Evolutionary conservation across 2,888 invertebrate species (phyloP).

Genomic region (Mesorhabditis sp.): DNA sequence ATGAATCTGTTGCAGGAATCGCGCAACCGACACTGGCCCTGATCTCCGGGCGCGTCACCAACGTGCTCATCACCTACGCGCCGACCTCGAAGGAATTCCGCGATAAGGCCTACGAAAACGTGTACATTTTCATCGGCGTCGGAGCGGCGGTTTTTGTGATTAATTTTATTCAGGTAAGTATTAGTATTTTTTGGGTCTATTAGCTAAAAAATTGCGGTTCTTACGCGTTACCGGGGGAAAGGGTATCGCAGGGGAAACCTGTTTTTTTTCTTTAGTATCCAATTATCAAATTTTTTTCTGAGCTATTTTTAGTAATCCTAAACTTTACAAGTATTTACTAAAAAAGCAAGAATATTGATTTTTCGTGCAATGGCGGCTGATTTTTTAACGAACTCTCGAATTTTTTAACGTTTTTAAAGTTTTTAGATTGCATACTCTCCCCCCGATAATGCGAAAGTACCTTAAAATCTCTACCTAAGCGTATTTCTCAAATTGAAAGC

Average conservation of each 20-base stretch:
- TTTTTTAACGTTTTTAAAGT: too few species aligned
- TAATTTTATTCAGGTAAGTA: conserved; percentile 40
- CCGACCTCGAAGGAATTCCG: conserved; percentile 34
- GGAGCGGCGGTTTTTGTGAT: conserved; percentile 35
- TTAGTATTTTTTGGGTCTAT: neutral
- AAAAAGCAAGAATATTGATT: too few species aligned
- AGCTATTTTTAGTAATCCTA: neutral
- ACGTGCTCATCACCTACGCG: conserved; percentile 36
- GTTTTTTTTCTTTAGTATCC: neutral
- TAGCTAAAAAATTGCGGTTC: too few species aligned
- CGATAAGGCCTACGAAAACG: conserved; percentile 38
- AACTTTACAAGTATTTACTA: neutral
- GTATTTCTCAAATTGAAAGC: too few species aligned
- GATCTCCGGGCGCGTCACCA: conserved; percentile 41
- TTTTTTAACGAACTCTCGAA: too few species aligned
- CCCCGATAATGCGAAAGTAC: too few species aligned
- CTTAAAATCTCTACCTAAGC: too few species aligned
- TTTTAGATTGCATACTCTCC: too few species aligned
- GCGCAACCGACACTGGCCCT: conserved; percentile 43
- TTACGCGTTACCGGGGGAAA: too few species aligned
- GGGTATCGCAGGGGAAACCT: neutral
- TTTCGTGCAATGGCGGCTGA: too few species aligned
- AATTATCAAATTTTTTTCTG: neutral
- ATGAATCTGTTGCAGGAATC: conserved; percentile 19
- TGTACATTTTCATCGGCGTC: conserved; percentile 48